Base-by-base conservation (phyloP, 2,113 vertebrate genomes). In the Vulpes ferrilata region DNA sequence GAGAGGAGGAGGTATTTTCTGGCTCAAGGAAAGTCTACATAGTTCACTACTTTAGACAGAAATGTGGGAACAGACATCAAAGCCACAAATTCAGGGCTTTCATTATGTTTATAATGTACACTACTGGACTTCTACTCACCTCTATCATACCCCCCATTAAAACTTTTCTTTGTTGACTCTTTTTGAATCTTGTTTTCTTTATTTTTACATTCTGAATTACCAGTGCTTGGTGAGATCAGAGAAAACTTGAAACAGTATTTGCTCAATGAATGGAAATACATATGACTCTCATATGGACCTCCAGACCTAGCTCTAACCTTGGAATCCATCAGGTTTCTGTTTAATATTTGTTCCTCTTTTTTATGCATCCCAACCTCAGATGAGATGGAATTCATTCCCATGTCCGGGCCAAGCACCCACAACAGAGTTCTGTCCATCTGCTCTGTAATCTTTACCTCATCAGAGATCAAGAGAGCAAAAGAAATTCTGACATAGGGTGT, bases 201-300 rank as follows among this genome's bases (percentile, higher is more conserved):
- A 13, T 38, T 78, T 89, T 69, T 53, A 51, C 1, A 57, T 9
- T 59, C 17, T 73, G 8, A 57, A 51, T 92, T 53, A 22, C 25
- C 5, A 55, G 20, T 25, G 11, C 30, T 27, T 79, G 51, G 2
- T 51, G 80, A 71, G 17, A 83, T 92, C 62, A 94, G 11, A 89
- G 38, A 92, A 86, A 3, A 30, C 3, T 73, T 92, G 11, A 27
- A 84, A 43, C 48, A 74, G 53, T 87, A 79, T 83, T 93, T 93
- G 3, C 32, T 71, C 62, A 71, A 17, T 87, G 43, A 82, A 74
- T 53, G 19, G 48, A 78, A 88, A 95, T 59, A 7, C 20, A 11
- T 2, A 16, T 16, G 9, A 71, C 23, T 17, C 2, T 12, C 32
- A 1, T 85, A 10, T 69, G 20, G 7, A 79, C 51, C 73, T 13